Evolutionary conservation across 2,113 vertebrate species (phyloP).

Genomic region (Colistium nudipinnis): DNA sequence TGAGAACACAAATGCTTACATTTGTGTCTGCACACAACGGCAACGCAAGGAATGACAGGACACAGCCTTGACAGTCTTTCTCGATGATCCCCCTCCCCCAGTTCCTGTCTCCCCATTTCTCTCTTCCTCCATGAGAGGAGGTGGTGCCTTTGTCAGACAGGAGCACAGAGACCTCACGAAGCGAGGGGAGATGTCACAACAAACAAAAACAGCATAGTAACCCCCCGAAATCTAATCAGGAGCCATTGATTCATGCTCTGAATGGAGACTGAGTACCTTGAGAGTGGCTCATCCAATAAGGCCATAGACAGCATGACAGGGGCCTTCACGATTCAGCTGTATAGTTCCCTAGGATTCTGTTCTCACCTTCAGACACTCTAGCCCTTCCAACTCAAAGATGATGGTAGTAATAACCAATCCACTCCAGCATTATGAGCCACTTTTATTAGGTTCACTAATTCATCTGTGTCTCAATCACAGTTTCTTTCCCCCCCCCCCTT

Average conservation of each 20-base stretch:
- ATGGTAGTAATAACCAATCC: constrained; percentile 69
- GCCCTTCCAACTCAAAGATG: constrained; percentile 64
- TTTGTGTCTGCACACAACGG: constrained; percentile 20
- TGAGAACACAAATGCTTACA: constrained; percentile 36
- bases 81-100: constrained; percentile 87
- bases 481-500: constrained; percentile 11
- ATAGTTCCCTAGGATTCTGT: constrained; percentile 63
- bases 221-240: constrained; percentile 92
- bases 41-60: constrained; percentile 51
- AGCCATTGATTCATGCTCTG: constrained; percentile 92
- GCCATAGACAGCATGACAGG: constrained; percentile 68
- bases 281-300: constrained; percentile 76
- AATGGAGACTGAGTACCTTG: constrained; percentile 83
- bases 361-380: constrained; percentile 62
- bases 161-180: constrained; percentile 93
- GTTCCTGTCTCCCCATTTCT: constrained; percentile 69
- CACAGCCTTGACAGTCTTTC: constrained; percentile 89
- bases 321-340: constrained; percentile 67
- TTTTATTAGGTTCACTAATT: constrained; percentile 58
- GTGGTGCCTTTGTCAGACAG: constrained; percentile 92
- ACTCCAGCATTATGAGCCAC: constrained; percentile 51
- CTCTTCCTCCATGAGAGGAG: constrained; percentile 86
- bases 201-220: constrained; percentile 80
- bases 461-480: constrained; percentile 48
- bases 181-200: constrained; percentile 88